Conservation (phyloP, 2,888 invertebrate genomes). For the Cerceris rybyensis region DNA sequence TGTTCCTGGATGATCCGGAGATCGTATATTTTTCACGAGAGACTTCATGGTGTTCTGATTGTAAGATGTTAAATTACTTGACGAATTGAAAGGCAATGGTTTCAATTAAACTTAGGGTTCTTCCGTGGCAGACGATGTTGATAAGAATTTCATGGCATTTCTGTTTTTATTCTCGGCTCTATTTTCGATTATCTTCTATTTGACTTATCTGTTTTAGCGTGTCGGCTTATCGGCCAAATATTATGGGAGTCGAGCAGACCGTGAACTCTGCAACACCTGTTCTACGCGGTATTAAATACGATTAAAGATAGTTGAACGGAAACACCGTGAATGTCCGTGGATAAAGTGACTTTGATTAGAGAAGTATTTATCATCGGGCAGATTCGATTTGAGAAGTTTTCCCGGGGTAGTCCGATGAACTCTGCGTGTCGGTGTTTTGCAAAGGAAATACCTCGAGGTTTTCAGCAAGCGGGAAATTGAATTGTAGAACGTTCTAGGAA, state of each 20-base stretch:
- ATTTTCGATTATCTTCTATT: neutral
- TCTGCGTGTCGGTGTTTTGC: neutral
- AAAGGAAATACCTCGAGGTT: neutral
- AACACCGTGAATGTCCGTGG: neutral
- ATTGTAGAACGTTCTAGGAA: neutral
- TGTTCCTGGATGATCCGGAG: neutral
- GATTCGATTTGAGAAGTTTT: no score
- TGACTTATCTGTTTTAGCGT: neutral
- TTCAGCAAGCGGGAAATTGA: neutral
- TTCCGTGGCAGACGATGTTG: neutral
- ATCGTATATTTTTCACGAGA: neutral
- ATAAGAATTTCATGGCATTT: neutral
- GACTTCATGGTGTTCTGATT: neutral
- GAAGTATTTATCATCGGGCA: no score
- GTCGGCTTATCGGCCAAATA: neutral
- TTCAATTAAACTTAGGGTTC: neutral
- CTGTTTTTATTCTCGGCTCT: neutral
- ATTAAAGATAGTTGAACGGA: neutral
- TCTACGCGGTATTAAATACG: neutral
- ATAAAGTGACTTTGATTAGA: neutral
- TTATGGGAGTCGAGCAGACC: neutral
- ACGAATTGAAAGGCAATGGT: neutral
- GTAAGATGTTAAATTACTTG: neutral
- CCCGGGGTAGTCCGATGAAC: neutral
- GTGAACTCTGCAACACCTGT: neutral